These are phyloP conservation scores for Uromys caudimaculatus DNA, from an alignment of 2,797 vertebrate species.

Conservation along the genomic window DNA sequence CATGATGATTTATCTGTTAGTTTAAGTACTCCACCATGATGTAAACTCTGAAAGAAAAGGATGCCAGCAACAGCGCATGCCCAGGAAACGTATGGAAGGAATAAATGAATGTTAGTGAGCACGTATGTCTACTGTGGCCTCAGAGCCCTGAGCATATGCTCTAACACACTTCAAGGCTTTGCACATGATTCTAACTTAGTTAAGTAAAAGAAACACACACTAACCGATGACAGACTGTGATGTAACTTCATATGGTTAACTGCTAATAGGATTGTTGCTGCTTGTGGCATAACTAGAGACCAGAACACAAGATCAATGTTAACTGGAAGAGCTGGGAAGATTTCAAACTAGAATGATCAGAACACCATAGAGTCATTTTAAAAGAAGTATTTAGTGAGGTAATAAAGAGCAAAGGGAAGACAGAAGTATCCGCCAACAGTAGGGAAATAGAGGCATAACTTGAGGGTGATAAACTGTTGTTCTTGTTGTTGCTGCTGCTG, in stretches of 20 bases:
- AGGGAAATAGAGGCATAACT: not conserved
- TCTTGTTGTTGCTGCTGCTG: not conserved
- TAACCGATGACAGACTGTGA: not conserved
- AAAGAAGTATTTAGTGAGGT: not conserved
- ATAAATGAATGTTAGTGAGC: not conserved
- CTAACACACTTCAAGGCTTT: not conserved
- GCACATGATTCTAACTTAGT: not conserved
- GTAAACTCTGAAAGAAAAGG: not conserved
- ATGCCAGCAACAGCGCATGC: not conserved
- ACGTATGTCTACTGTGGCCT: not conserved
- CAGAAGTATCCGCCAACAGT: not conserved
- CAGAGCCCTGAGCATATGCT: not conserved
- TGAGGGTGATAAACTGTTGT: not conserved
- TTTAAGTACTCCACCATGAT: not conserved
- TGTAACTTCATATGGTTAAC: not conserved
- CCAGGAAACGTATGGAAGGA: not conserved
- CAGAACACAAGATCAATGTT: not conserved
- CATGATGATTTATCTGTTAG: not conserved
- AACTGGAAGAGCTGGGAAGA: not conserved
- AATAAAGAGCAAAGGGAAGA: not conserved
- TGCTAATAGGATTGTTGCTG: not conserved
- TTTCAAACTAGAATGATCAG: not conserved
- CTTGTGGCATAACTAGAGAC: not conserved
- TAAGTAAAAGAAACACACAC: conserved; percentile 41
- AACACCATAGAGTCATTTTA: not conserved